These are phyloP conservation scores for Synergus laeviventris DNA, from an alignment of 2,888 invertebrate genomes.

Conservation along the genomic window DNA sequence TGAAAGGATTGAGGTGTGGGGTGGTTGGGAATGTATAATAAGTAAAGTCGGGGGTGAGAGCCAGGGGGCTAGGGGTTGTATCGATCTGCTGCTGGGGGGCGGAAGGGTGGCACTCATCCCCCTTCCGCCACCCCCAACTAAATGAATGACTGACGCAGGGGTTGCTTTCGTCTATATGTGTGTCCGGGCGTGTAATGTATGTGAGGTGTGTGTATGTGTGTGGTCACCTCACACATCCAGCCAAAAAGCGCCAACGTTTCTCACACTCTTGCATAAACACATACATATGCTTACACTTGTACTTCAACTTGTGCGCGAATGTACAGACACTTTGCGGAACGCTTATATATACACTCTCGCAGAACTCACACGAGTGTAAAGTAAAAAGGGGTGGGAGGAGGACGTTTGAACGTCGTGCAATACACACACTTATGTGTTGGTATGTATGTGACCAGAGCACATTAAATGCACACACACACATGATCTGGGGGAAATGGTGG, in stretches of 20 bases:
- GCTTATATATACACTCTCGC: conserved; percentile 44
- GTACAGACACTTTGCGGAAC: conserved; percentile 21
- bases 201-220: conserved; percentile 43
- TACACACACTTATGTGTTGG: no score
- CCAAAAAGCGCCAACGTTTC: conserved; percentile 44
- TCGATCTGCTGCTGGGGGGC: conserved; percentile 68
- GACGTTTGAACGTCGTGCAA: conserved; percentile 40
- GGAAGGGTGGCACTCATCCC: conserved; percentile 69
- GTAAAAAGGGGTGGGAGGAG: conserved; percentile 34
- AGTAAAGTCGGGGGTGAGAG: conserved; percentile 69
- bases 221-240: conserved; percentile 24
- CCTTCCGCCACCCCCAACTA: conserved; percentile 78
- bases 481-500: conserved; percentile 77
- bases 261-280: conserved; percentile 47
- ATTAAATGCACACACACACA: background rate
- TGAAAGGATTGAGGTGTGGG: conserved; percentile 43
- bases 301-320: background rate
- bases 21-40: conserved; percentile 71
- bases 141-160: conserved; percentile 75
- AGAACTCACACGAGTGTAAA: conserved; percentile 43
- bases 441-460: background rate
- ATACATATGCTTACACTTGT: background rate
- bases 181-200: background rate
- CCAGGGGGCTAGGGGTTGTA: conserved; percentile 72
- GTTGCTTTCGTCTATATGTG: conserved; percentile 54